phyloP scores from a whole-genome alignment of 2,113 vertebrate genomes.

The Sprattus sprattus region DNA sequence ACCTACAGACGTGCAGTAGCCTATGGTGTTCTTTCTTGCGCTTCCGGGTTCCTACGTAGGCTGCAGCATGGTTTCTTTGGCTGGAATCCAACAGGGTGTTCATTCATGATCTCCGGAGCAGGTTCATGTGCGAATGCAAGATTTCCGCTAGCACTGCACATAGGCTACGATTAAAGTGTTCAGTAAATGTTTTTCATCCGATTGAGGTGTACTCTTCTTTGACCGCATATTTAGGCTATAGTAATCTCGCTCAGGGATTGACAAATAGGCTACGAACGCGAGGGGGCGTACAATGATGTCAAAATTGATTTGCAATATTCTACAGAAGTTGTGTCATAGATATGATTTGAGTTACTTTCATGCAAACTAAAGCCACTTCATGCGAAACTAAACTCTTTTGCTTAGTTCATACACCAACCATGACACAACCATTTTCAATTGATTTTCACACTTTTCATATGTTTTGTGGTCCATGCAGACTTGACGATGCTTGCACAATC shows the following conservation, averaged over 20 bases:
- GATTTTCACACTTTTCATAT: too few relatives aligned
- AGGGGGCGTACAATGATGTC: conserved; percentile 29
- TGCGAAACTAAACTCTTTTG: too few relatives aligned
- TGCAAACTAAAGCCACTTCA: neutral
- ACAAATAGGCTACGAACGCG: neutral
- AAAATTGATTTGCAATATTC: neutral
- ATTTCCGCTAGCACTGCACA: neutral
- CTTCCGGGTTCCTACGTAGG: conserved; percentile 27
- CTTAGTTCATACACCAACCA: too few relatives aligned
- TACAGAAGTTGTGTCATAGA: neutral
- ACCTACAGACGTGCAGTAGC: neutral
- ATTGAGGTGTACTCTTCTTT: neutral
- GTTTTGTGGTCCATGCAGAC: too few relatives aligned
- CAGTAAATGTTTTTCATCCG: neutral
- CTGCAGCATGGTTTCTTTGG: neutral
- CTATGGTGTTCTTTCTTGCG: neutral
- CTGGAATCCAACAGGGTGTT: neutral
- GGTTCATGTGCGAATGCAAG: neutral
- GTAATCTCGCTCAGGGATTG: neutral
- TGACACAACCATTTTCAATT: too few relatives aligned
- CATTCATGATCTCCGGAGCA: neutral
- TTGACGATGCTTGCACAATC: too few relatives aligned
- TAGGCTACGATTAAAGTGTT: neutral
- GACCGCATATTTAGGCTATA: neutral
- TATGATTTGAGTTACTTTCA: neutral